Base-by-base conservation (phyloP, 2,888 invertebrate genomes). In the Heteropelma amictum region DNA sequence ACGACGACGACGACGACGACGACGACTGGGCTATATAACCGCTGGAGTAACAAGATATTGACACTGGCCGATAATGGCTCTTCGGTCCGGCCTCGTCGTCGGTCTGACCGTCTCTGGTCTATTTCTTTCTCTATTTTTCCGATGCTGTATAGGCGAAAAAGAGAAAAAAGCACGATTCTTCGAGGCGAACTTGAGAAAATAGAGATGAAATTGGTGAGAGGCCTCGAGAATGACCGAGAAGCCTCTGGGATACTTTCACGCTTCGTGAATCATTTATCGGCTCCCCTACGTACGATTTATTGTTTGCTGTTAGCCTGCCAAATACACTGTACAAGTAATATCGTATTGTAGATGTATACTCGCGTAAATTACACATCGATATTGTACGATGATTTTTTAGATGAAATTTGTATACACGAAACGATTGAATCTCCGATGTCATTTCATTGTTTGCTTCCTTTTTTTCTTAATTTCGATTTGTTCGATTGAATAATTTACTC, bases 61-160 rank as follows among this genome's bases (percentile, higher is more conserved):
- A 85, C 85, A 85, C 84, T 85, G 85, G 84, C 84, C 83, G 85
- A 85, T 85, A 85, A 85, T 85, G 84, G 84, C 81, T 82, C 83
- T 82, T 76, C 81, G 76, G 78, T 77, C 76, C 74, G 79, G 79
- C 49, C 47, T 54, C 63, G 47, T 69, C 65, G 53, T 51, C 73
- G 70, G 73, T 69, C 80, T 82, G 82, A 83, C 80, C 79, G 78
- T 77, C 77, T 40, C 69, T 76, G 45, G 54, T 56, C 54, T 26
- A 35, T 17, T 21, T 21, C 19, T 10, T 14, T 45, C 6, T 35
- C 14, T 28, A 10, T 12, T 26, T 3, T 28, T 17, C 23, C 58
- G 8, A 17, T 19, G 42, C 3, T 56, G 23, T 23, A 28, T 45
- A 35, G 61, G 14, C 21, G 30, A 28, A 54, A 54, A 6, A 54